Percentiles rank a stretch among this genome's conserved stretches.
Evolutionary conservation across 2,888 invertebrate genomes (phyloP).

Genomic region (Anthophora plumipes): DNA sequence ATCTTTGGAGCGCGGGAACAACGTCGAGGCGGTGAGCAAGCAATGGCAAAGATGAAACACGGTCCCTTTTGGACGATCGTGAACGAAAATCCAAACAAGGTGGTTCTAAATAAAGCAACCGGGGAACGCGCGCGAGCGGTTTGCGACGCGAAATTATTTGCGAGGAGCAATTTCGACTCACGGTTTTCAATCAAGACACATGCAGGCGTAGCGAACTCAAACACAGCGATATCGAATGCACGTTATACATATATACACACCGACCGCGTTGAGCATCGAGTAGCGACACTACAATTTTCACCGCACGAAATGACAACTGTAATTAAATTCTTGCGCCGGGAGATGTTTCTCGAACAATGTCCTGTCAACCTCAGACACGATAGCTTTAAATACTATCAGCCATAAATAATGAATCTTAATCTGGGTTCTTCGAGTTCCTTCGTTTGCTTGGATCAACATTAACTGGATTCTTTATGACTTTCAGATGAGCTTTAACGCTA

Average conservation of each 20-base stretch:
- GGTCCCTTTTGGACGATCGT: constrained; percentile 24
- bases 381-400: background rate
- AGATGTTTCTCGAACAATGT: background rate
- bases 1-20: background rate
- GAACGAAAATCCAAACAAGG: constrained; percentile 46
- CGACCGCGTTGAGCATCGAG: constrained; percentile 12
- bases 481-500: background rate
- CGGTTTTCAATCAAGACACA: constrained; percentile 45
- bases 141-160: constrained; percentile 42
- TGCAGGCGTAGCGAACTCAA: constrained; percentile 7
- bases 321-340: constrained; percentile 26
- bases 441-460: background rate
- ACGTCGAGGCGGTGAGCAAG: background rate
- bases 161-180: constrained; percentile 41
- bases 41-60: constrained; percentile 27
- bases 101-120: constrained; percentile 41
- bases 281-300: constrained; percentile 15
- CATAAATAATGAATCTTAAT: background rate
- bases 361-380: background rate
- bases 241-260: too few species aligned
- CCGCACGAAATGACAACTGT: background rate
- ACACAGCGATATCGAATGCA: constrained; percentile 19
- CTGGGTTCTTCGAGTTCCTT: background rate
- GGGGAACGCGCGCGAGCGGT: background rate
- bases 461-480: too few species aligned